Conservation (phyloP, 2,888 invertebrate genomes). For the Drosophila silvestris region DNA sequence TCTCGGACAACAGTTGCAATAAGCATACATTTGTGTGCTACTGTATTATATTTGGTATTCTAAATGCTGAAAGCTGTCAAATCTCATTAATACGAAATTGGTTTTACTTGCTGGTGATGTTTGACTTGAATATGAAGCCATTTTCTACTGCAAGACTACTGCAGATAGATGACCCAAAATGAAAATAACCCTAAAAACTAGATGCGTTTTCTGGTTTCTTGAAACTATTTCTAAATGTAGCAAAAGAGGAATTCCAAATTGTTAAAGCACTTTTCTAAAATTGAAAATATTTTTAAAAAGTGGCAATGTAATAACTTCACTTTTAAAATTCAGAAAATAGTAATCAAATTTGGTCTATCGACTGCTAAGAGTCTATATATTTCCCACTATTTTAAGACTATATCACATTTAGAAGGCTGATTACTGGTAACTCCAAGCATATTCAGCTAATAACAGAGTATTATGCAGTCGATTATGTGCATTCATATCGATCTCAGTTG, state of each 20-base stretch:
- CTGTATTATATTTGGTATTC: background rate
- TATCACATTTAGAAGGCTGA: too few species aligned
- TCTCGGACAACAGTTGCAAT: background rate
- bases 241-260: too few species aligned
- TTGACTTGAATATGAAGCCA: background rate
- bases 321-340: background rate
- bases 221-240: background rate
- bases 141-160: background rate
- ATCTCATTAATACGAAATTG: background rate
- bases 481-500: background rate
- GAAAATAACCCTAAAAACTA: background rate
- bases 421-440: background rate
- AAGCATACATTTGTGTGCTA: slow-evolving; percentile 2
- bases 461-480: background rate
- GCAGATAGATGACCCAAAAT: background rate
- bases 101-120: background rate
- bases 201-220: background rate
- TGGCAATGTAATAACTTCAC: too few species aligned
- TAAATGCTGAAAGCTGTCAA: background rate
- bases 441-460: background rate
- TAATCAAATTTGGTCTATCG: background rate
- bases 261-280: background rate
- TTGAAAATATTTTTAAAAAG: background rate
- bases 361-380: too few species aligned
- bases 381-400: too few species aligned